These are phyloP conservation scores for Apamea crenata DNA, from an alignment of 2,888 invertebrate genomes.

Conservation along the genomic window DNA sequence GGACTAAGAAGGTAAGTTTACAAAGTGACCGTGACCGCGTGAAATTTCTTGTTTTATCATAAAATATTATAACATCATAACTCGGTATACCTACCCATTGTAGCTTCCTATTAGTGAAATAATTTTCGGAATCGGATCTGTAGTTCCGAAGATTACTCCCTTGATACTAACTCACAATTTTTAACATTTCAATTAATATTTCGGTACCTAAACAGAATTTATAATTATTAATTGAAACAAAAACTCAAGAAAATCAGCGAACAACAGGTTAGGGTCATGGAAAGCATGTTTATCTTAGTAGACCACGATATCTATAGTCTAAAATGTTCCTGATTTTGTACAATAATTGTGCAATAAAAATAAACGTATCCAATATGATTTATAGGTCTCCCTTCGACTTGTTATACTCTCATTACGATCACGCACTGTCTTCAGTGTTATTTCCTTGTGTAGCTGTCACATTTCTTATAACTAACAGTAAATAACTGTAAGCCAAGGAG, in stretches of 20 bases:
- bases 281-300: neutral
- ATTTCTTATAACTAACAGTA: conserved; percentile 41
- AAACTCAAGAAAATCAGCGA: neutral
- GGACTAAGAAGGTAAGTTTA: neutral
- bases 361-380: conserved; percentile 27
- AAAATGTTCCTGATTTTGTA: neutral
- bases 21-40: neutral
- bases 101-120: neutral
- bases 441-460: conserved; percentile 45
- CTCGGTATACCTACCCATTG: neutral
- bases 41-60: neutral
- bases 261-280: neutral
- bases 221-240: neutral
- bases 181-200: neutral
- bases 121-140: neutral
- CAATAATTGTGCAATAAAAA: conserved; percentile 8
- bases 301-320: neutral
- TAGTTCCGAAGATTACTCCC: neutral
- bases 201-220: neutral
- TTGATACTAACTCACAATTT: neutral
- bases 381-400: conserved; percentile 32
- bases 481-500: conserved; percentile 58
- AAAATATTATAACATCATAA: neutral
- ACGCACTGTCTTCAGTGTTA: conserved; percentile 18
- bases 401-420: conserved; percentile 41